A percentile compares a stretch with the other conserved stretches of the same genome.
These are phyloP conservation scores for Bradypus variegatus DNA, from an alignment of 2,797 vertebrate genomes.

Conservation along the genomic window DNA sequence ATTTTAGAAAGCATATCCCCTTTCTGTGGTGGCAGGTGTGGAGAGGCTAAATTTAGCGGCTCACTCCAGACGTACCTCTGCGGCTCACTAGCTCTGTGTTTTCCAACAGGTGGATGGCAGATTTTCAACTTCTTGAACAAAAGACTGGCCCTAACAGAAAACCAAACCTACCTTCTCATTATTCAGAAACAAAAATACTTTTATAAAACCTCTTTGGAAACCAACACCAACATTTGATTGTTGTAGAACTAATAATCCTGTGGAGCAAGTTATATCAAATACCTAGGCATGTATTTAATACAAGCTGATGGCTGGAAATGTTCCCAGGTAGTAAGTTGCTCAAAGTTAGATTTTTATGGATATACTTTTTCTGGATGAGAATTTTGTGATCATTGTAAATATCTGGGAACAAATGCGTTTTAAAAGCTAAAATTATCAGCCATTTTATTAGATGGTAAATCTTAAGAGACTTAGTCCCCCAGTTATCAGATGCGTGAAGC, in stretches of 20 bases:
- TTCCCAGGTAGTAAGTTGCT: neutral
- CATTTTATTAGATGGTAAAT: neutral
- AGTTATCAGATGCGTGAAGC: neutral
- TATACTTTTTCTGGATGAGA: neutral
- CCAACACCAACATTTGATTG: neutral
- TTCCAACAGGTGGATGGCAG: neutral
- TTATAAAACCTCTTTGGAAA: neutral
- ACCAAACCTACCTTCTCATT: neutral
- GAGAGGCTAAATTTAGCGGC: neutral
- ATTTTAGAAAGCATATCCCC: neutral
- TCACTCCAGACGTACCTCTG: neutral
- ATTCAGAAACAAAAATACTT: neutral
- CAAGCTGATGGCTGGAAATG: neutral
- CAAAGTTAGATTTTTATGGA: neutral
- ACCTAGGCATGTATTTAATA: neutral
- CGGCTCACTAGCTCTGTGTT: neutral
- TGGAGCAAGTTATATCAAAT: neutral
- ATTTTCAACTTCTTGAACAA: neutral
- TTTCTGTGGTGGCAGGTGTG: neutral
- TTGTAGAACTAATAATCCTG: neutral
- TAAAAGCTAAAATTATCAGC: neutral
- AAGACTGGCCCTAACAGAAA: neutral
- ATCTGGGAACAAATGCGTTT: neutral
- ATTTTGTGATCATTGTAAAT: neutral
- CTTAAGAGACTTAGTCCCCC: neutral